phyloP scores from a whole-genome alignment of 2,113 vertebrate species.

The Pavo muticus region DNA sequence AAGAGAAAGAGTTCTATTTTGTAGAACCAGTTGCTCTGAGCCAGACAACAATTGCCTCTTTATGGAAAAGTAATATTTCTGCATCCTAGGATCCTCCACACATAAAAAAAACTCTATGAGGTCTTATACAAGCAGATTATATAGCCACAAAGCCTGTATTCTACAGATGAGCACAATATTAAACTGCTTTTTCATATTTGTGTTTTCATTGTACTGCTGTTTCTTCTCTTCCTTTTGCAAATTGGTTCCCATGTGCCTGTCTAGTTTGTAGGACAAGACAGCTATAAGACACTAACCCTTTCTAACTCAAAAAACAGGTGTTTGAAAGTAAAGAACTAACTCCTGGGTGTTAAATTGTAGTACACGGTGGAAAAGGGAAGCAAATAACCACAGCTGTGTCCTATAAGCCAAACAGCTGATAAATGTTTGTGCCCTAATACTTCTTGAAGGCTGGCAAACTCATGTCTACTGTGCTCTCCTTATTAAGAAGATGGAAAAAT shows the following conservation, averaged over 20 bases:
- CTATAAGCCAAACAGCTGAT: background rate
- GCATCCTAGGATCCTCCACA: background rate
- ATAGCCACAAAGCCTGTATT: background rate
- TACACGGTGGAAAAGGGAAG: background rate
- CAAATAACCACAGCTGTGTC: background rate
- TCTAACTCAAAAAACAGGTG: background rate
- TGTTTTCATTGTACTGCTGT: background rate
- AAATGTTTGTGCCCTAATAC: background rate
- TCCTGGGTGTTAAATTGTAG: background rate
- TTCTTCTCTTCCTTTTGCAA: background rate
- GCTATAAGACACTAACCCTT: background rate
- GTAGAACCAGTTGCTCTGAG: background rate
- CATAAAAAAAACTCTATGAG: background rate
- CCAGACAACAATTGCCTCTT: background rate
- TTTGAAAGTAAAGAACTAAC: background rate
- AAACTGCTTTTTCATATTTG: background rate
- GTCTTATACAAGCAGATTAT: background rate
- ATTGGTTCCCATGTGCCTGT: background rate
- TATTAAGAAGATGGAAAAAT: background rate
- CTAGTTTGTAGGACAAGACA: background rate
- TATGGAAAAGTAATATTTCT: background rate
- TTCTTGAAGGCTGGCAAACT: background rate
- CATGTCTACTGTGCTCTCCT: background rate
- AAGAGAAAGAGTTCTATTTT: background rate
- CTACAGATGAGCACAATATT: background rate